These are phyloP conservation scores for Dasyornis broadbenti DNA, from an alignment of 2,113 vertebrate genomes.

Conservation along the genomic window DNA sequence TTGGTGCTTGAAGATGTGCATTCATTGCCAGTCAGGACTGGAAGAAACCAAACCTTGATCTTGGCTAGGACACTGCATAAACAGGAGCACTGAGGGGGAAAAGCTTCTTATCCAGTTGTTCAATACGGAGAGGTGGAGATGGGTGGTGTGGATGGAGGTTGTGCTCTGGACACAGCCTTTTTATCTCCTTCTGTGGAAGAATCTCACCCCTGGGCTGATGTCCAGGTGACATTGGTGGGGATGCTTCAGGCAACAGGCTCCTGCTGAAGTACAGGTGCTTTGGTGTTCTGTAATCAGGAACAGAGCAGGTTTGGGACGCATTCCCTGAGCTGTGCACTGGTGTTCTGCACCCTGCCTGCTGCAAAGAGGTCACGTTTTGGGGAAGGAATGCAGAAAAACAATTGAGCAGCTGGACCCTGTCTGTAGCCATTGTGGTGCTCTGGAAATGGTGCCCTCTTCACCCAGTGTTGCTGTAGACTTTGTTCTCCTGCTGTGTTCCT, in stretches of 20 bases:
- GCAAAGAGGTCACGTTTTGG: not conserved
- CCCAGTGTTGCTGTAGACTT: not conserved
- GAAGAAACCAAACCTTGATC: not conserved
- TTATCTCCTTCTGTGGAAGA: not conserved
- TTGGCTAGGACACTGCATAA: not conserved
- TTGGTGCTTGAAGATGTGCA: not conserved
- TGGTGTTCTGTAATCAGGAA: not conserved
- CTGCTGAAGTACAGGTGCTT: not conserved
- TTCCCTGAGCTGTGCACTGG: not conserved
- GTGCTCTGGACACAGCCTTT: not conserved
- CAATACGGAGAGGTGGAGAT: not conserved
- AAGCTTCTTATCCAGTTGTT: not conserved
- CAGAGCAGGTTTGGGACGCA: not conserved
- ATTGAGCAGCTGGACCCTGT: not conserved
- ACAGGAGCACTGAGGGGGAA: not conserved
- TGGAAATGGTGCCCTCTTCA: not conserved
- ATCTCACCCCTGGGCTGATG: rapidly evolving
- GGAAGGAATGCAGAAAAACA: not conserved
- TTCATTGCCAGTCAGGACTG: not conserved
- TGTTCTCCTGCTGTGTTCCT: not conserved
- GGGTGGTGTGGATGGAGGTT: not conserved
- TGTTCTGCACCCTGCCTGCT: not conserved
- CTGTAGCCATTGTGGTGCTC: not conserved
- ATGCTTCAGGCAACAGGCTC: not conserved
- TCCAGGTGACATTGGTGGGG: not conserved